A percentile compares a stretch with the other conserved stretches of the same genome.
Conservation (phyloP, 2,113 vertebrate genomes). For the Channa argus region DNA sequence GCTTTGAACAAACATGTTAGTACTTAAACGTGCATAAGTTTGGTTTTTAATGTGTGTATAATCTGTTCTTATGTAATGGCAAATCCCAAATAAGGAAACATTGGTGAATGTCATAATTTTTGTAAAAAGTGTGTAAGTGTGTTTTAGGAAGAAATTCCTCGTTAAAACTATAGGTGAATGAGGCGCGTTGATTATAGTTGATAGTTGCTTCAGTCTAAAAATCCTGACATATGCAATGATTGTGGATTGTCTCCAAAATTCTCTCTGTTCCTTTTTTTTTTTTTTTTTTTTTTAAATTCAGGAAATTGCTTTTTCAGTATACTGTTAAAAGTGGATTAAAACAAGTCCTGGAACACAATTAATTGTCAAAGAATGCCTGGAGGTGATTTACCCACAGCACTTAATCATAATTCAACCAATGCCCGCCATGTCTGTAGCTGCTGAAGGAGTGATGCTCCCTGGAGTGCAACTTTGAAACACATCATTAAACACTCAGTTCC, state of each 20-base stretch:
- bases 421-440: constrained; percentile 27
- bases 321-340: constrained; percentile 6
- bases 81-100: too few species aligned
- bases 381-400: background rate
- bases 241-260: background rate
- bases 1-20: too few species aligned
- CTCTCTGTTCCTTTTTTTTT: background rate
- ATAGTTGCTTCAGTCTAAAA: background rate
- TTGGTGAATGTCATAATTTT: too few species aligned
- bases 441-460: constrained; percentile 26
- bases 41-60: too few species aligned
- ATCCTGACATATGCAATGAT: background rate
- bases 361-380: constrained; percentile 4
- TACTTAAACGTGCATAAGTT: too few species aligned
- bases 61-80: too few species aligned
- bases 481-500: constrained; percentile 8
- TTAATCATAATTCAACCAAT: constrained; percentile 27
- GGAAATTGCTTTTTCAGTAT: background rate
- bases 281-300: background rate
- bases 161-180: too few species aligned
- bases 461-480: constrained; percentile 11
- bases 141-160: too few species aligned
- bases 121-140: too few species aligned
- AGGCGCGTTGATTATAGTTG: too few species aligned
- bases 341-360: background rate